Conservation (phyloP, 2,797 vertebrate species). For the Enteromius fasciolatus region DNA sequence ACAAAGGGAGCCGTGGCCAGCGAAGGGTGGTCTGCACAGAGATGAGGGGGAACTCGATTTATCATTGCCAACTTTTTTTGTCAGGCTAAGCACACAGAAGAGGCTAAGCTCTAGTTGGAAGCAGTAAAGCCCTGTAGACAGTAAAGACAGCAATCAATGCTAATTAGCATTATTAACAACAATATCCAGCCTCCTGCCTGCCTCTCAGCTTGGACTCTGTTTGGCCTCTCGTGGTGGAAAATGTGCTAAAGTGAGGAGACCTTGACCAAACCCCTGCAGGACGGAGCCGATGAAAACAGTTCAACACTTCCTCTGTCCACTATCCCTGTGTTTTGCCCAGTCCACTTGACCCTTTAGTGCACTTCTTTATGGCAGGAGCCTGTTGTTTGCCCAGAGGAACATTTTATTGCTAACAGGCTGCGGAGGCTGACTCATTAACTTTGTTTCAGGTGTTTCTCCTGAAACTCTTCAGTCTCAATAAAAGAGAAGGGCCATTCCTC, state of each 20-base stretch:
- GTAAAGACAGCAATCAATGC: conserved; percentile 66
- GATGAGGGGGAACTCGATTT: conserved; percentile 74
- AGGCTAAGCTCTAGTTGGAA: conserved; percentile 73
- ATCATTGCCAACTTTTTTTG: conserved; percentile 58
- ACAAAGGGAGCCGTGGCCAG: conserved; percentile 75
- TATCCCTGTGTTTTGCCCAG: background rate
- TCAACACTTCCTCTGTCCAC: conserved; percentile 19
- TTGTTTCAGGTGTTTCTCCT: background rate
- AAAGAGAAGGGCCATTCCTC: background rate
- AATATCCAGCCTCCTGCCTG: conserved; percentile 60
- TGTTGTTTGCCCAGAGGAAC: background rate
- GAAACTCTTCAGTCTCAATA: background rate
- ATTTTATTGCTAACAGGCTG: conserved; percentile 13
- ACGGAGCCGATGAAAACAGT: conserved; percentile 42
- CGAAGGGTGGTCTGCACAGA: conserved; percentile 72
- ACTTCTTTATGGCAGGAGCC: background rate
- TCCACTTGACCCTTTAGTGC: conserved; percentile 15
- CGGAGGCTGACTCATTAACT: background rate
- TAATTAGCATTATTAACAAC: conserved; percentile 75
- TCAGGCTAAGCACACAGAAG: conserved; percentile 70
- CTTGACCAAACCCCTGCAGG: conserved; percentile 45
- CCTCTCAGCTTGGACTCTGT: conserved; percentile 49
- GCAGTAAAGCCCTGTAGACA: conserved; percentile 66
- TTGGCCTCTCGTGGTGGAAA: conserved; percentile 55
- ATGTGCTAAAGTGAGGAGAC: conserved; percentile 50